Evolutionary conservation across 92 coral and sea anemone species (phyloP).

Genomic region (Umimayanthus kanabou): DNA sequence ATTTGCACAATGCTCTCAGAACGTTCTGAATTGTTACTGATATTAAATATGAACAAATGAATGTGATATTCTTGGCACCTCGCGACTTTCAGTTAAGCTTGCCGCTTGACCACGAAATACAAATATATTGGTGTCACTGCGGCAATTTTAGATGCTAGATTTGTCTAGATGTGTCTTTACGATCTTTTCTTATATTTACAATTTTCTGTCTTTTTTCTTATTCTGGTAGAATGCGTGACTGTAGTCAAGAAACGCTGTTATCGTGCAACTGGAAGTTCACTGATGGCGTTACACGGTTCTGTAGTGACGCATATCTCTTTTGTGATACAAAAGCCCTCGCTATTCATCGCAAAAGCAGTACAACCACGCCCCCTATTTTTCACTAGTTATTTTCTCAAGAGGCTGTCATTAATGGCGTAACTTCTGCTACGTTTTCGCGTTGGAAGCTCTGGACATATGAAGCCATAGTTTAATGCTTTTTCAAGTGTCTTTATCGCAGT

Average conservation of each 20-base stretch:
- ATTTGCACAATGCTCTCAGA: not conserved
- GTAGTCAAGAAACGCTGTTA: not conserved
- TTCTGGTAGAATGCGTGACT: not conserved
- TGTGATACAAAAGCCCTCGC: not conserved
- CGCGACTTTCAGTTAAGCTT: not conserved
- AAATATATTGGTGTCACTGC: not conserved
- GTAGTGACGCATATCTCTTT: not conserved
- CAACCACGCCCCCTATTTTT: not conserved
- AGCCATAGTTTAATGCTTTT: not conserved
- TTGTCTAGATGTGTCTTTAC: not conserved
- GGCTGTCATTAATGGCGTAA: not conserved
- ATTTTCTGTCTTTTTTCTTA: not conserved
- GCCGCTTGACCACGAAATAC: not conserved
- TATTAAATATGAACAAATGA: not conserved
- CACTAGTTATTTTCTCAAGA: not conserved
- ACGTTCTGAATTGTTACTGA: not conserved
- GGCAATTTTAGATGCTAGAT: not conserved
- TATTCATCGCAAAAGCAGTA: not conserved
- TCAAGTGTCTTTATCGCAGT: not conserved
- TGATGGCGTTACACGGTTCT: not conserved
- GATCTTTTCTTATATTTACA: not conserved
- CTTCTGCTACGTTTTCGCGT: not conserved
- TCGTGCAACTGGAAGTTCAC: not conserved
- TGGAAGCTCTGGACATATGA: not conserved
- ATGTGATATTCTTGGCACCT: slow-evolving; percentile 23